phyloP scores from a whole-genome alignment of 2,113 vertebrate species.

The Corythoichthys haematopterus region DNA sequence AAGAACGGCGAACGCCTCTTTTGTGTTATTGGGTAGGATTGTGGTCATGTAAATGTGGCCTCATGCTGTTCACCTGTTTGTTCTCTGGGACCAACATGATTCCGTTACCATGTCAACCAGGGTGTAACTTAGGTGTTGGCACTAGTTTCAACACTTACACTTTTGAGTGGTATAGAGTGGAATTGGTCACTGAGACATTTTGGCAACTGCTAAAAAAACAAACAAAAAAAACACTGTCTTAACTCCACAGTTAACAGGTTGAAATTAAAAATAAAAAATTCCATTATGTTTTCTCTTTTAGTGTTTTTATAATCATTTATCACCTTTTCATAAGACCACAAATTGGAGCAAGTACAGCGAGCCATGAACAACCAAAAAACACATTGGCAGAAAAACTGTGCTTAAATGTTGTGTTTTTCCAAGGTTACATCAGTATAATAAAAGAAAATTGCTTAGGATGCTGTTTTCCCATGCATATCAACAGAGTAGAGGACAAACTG shows the following conservation, averaged over 20 bases:
- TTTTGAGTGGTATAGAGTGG: not conserved
- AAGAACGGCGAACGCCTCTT: too few species aligned
- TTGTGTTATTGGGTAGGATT: too few species aligned
- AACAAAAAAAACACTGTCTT: too few species aligned
- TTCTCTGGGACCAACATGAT: not conserved
- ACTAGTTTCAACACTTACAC: not conserved
- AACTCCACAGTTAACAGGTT: too few species aligned
- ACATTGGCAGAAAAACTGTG: not conserved
- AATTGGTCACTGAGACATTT: not conserved
- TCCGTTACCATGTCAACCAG: not conserved
- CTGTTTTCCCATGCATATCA: not conserved
- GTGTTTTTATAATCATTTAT: not conserved
- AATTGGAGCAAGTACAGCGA: not conserved
- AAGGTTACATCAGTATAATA: not conserved
- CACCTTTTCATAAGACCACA: not conserved
- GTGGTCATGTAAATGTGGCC: too few species aligned
- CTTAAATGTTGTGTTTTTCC: not conserved
- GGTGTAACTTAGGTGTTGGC: not conserved
- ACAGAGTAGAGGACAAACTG: not conserved
- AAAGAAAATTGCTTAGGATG: not conserved
- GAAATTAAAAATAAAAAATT: not conserved
- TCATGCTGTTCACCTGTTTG: too few species aligned
- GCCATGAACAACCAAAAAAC: not conserved
- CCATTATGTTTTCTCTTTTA: not conserved
- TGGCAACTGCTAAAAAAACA: not conserved